Evolutionary conservation across 1,140 invertebrate species (phyloP), one percentile per base, ranked within the genome.

Genomic region (Dendrolimus kikuchii): DNA sequence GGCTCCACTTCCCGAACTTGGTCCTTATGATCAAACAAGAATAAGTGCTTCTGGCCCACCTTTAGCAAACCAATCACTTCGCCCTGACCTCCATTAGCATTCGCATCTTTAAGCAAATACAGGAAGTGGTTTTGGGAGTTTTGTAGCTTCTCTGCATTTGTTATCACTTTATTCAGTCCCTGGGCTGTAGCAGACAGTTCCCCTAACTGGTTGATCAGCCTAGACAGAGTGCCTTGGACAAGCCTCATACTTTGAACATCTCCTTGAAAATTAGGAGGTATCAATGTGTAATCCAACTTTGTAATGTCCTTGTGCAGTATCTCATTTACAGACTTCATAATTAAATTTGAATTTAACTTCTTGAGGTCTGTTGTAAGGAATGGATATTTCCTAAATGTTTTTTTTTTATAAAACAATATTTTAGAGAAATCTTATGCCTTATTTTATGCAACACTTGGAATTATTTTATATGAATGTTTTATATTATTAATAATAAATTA

Each of bases 11-110:
- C 93, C 74, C 92, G 92, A 63, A 92, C 90, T 46, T 89, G 83
- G 6, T 91, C 91, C 51, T 88, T 77, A 63, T 90, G 87, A 77
- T 97, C 94, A 74, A 94, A 94, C 40, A 97, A 88, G 79, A 95
- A 97, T 7, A 98, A 84, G 70, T 94, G 92, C 82, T 97, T 97
- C 46, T 89, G 89, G 46, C 95, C 95, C 6, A 95, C 91, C 88
- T 97, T 97, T 39, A 97, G 80, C 53, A 97, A 84, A 0, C 95
- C 96, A 46, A 95, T 89, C 7, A 96, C 90, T 47, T 88, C 87
- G 23, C 93, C 92, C 51, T 90, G 82, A 2, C 71, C 76, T 0
- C 75, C 88, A 38, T 89, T 89, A 7, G 88, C 91, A 36, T 87
- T 74, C 38, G 79, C 71, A 65, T 95, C 93, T 5, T 92, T 89